These are phyloP conservation scores for Gibbula magus DNA, from an alignment of 2,888 invertebrate genomes.

Conservation along the genomic window DNA sequence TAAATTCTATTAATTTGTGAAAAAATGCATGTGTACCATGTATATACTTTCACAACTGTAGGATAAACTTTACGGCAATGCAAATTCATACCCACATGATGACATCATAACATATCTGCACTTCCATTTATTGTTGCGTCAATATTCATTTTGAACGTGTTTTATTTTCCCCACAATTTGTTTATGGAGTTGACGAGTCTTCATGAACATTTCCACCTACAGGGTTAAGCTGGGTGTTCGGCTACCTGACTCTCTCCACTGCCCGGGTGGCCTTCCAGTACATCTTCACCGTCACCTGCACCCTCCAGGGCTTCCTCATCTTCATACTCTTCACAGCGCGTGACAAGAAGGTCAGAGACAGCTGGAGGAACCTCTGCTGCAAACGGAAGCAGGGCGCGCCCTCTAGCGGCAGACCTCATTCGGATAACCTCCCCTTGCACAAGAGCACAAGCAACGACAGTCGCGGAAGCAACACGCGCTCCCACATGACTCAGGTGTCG, in stretches of 20 bases:
- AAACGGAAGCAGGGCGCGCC: constrained; percentile 17
- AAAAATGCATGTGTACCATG: too few species aligned
- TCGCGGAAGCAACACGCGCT: background rate
- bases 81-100: too few species aligned
- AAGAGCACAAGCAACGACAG: background rate
- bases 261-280: constrained; percentile 67
- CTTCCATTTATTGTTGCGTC: too few species aligned
- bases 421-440: background rate
- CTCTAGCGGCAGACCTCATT: background rate
- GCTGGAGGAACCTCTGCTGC: constrained; percentile 55
- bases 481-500: background rate
- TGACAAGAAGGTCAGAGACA: constrained; percentile 54
- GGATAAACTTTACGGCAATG: too few species aligned
- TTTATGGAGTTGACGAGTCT: background rate
- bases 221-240: constrained; percentile 73
- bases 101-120: too few species aligned
- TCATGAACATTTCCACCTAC: background rate
- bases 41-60: too few species aligned
- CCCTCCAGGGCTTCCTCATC: constrained; percentile 66
- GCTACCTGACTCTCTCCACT: constrained; percentile 67
- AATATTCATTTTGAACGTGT: too few species aligned
- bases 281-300: constrained; percentile 70
- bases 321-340: constrained; percentile 63
- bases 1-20: too few species aligned
- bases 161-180: too few species aligned